Evolutionary conservation across 2,113 vertebrate genomes (phyloP).

Genomic region (Clinocottus analis): DNA sequence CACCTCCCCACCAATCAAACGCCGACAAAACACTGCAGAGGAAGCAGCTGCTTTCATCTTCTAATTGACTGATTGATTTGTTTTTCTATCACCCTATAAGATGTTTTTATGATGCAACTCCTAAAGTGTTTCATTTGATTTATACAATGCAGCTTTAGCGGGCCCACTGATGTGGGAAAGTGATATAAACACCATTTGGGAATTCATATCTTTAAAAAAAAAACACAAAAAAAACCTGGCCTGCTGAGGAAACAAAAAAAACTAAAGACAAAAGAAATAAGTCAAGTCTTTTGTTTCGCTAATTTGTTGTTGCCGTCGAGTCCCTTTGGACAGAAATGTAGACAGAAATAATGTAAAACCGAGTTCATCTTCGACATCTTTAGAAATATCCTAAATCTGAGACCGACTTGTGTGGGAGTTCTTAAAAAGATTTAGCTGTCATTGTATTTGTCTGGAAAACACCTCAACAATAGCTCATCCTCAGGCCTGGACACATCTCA

Average conservation of each 20-base stretch:
- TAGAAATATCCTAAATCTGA: slow-evolving; percentile 40
- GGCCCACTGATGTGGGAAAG: slow-evolving; percentile 33
- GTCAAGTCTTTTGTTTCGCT: slow-evolving; percentile 48
- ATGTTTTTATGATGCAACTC: slow-evolving; percentile 43
- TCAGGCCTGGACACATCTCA: neutral
- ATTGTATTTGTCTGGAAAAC: slow-evolving; percentile 29
- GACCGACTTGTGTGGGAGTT: slow-evolving; percentile 40
- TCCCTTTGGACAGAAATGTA: slow-evolving; percentile 19
- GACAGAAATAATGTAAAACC: slow-evolving; percentile 16
- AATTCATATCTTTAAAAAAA: slow-evolving; percentile 33
- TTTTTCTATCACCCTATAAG: slow-evolving; percentile 42
- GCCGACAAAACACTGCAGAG: slow-evolving; percentile 7
- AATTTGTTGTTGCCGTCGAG: slow-evolving; percentile 25
- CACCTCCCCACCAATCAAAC: slow-evolving; percentile 52
- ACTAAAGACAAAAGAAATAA: slow-evolving; percentile 9
- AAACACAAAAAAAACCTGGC: neutral
- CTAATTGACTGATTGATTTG: slow-evolving; percentile 65
- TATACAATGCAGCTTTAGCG: slow-evolving; percentile 36
- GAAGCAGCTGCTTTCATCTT: slow-evolving; percentile 60
- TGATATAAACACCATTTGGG: slow-evolving; percentile 50
- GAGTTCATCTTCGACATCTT: slow-evolving; percentile 27
- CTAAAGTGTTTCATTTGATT: slow-evolving; percentile 56
- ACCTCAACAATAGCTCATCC: neutral
- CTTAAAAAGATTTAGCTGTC: slow-evolving; percentile 40
- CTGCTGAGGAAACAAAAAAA: slow-evolving; percentile 19